These are phyloP conservation scores for Loripinus fragilis DNA, from an alignment of 2,888 invertebrate genomes.

Conservation along the genomic window DNA sequence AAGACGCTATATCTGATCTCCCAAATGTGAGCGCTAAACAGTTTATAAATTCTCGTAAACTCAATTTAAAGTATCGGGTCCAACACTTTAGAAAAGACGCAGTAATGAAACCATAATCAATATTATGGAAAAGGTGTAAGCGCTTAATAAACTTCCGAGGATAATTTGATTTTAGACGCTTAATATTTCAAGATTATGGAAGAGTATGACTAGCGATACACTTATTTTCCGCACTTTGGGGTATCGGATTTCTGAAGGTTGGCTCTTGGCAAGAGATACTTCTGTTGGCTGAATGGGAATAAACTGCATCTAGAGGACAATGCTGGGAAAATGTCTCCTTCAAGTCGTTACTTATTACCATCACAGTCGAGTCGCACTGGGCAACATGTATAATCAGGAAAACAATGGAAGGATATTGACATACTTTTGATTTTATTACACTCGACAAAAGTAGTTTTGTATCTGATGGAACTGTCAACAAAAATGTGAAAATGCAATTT, in stretches of 20 bases:
- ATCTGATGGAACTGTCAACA: too few relatives aligned
- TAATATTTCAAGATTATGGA: slow-evolving; percentile 18
- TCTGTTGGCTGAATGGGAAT: neutral
- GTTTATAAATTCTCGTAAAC: slow-evolving; percentile 19
- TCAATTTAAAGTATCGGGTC: slow-evolving; percentile 15
- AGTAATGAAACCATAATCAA: slow-evolving; percentile 21
- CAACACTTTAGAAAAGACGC: slow-evolving; percentile 13
- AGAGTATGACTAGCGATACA: slow-evolving; percentile 17
- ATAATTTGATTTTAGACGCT: slow-evolving; percentile 19
- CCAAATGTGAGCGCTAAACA: slow-evolving; percentile 69
- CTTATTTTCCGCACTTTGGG: neutral
- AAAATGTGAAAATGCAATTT: too few relatives aligned
- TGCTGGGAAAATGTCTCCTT: neutral
- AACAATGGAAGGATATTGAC: too few relatives aligned
- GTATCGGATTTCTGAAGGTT: slow-evolving; percentile 17
- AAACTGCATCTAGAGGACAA: neutral
- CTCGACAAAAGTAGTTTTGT: too few relatives aligned
- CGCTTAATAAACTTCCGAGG: slow-evolving; percentile 13
- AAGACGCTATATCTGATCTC: slow-evolving; percentile 51
- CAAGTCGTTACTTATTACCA: too few relatives aligned
- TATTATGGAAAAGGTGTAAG: slow-evolving; percentile 18
- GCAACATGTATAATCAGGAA: too few relatives aligned
- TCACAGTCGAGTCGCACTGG: too few relatives aligned
- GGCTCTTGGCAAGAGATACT: neutral
- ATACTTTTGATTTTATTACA: too few relatives aligned